phyloP scores from a whole-genome alignment of 2,113 vertebrate genomes.

The Telmatochromis brachygnathus region DNA sequence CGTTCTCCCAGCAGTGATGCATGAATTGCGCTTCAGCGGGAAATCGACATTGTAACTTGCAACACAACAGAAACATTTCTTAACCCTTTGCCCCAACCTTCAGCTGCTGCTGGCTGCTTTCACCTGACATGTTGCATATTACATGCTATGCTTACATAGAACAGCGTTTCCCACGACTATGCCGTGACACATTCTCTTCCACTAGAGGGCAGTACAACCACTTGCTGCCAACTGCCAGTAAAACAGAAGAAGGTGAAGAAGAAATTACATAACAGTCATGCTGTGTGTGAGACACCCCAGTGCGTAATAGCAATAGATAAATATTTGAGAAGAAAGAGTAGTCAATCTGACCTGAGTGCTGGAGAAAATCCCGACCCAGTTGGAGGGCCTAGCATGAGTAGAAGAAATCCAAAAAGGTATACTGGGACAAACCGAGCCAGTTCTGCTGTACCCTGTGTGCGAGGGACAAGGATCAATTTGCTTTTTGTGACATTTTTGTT shows the following conservation, averaged over 20 bases:
- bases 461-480: background rate
- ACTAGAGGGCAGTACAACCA: background rate
- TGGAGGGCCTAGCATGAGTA: background rate
- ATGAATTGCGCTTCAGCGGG: background rate
- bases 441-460: rapidly evolving
- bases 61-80: background rate
- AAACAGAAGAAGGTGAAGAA: background rate
- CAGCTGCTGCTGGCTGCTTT: background rate
- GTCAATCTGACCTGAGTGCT: background rate
- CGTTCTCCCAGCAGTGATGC: background rate
- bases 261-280: background rate
- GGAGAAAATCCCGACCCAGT: background rate
- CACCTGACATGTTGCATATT: background rate
- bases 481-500: background rate
- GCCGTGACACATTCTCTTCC: background rate
- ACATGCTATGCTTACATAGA: background rate
- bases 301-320: background rate
- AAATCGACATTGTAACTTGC: background rate
- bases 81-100: background rate
- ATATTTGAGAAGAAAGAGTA: background rate
- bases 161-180: background rate
- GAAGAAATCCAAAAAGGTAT: background rate
- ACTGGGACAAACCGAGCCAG: background rate
- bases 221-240: background rate
- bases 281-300: background rate